Conservation (phyloP, 2,888 invertebrate species). For the Salpingus planirostris region DNA sequence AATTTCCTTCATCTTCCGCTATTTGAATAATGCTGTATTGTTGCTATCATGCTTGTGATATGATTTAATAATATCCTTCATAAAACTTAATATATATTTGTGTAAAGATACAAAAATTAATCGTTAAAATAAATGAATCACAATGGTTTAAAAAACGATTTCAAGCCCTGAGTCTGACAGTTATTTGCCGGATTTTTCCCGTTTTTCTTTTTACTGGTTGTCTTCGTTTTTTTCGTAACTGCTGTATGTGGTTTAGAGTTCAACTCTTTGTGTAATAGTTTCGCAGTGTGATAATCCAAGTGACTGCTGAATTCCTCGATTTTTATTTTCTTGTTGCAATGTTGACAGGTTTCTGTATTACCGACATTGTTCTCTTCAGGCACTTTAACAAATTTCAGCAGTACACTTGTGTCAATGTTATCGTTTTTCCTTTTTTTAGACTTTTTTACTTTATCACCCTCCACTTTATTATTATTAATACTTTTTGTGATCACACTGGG, state of each 20-base stretch:
- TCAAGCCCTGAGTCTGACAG: too few species aligned
- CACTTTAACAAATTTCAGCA: constrained; percentile 25
- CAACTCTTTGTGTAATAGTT: constrained; percentile 59
- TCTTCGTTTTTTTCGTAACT: too few species aligned
- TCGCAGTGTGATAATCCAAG: constrained; percentile 77
- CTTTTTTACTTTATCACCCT: constrained; percentile 10
- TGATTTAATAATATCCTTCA: too few species aligned
- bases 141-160: too few species aligned
- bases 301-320: constrained; percentile 56
- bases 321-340: constrained; percentile 55
- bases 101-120: too few species aligned
- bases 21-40: too few species aligned
- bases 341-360: constrained; percentile 45
- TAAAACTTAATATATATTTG: too few species aligned
- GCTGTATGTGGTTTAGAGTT: constrained; percentile 37
- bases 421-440: constrained; percentile 8
- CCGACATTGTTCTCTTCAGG: constrained; percentile 14
- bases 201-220: too few species aligned
- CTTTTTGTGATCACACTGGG: constrained; percentile 13
- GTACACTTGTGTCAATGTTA: constrained; percentile 3
- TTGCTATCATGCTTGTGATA: too few species aligned
- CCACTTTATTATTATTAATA: constrained; percentile 10
- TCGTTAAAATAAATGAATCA: too few species aligned
- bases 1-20: too few species aligned
- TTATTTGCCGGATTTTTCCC: too few species aligned